A percentile compares a stretch with the other conserved stretches of the same genome.
Conservation (phyloP, 2,113 vertebrate species). For the Halcyon senegalensis region DNA sequence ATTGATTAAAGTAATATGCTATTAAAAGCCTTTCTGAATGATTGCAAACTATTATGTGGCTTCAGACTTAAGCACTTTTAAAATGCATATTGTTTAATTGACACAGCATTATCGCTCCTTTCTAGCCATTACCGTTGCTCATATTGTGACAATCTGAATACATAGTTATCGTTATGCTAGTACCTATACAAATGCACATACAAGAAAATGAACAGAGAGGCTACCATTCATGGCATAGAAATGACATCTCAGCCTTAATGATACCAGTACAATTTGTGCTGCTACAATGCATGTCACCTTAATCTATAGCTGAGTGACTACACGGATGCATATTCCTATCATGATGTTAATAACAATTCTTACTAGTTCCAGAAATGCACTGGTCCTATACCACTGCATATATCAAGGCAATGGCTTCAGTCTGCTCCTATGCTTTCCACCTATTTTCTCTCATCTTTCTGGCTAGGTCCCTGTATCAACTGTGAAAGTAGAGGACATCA, state of each 20-base stretch:
- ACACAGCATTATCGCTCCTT: constrained; percentile 28
- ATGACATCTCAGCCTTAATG: constrained; percentile 15
- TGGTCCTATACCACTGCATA: not conserved
- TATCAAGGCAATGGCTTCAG: constrained; percentile 6
- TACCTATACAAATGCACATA: not conserved
- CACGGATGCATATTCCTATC: not conserved
- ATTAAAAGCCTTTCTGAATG: constrained; percentile 31
- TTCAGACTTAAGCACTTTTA: constrained; percentile 36
- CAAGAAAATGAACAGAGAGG: not conserved
- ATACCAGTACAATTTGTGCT: not conserved
- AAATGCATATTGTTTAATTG: constrained; percentile 63
- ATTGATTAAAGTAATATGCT: constrained; percentile 23
- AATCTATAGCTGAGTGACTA: constrained; percentile 20
- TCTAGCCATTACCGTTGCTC: constrained; percentile 7
- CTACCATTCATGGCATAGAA: not conserved
- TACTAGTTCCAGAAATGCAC: not conserved
- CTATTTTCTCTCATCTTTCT: constrained; percentile 13
- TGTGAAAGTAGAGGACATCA: constrained; percentile 59
- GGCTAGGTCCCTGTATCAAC: not conserved
- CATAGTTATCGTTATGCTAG: not conserved
- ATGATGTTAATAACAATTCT: not conserved
- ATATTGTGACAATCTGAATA: constrained; percentile 2
- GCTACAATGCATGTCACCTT: constrained; percentile 20
- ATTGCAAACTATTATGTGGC: constrained; percentile 25
- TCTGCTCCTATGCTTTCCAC: not conserved